A percentile compares a stretch with the other conserved stretches of the same genome.
Conservation (phyloP, 2,797 vertebrate genomes). For the Hipposideros larvatus region DNA sequence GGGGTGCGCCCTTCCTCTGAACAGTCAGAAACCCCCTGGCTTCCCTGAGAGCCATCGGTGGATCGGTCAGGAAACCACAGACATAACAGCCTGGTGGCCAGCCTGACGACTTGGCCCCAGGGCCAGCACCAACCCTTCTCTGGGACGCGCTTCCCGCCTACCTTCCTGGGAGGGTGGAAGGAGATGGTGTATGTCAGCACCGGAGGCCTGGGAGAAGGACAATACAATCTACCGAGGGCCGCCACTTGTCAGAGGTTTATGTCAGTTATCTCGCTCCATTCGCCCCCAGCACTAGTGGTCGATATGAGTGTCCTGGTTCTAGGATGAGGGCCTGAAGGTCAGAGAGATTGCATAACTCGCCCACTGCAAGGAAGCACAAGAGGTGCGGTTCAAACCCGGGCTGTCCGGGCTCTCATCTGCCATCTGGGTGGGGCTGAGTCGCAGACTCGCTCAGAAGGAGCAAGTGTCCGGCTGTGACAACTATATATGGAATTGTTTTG, state of each 20-base stretch:
- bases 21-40: neutral
- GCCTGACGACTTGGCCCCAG: fast-evolving
- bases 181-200: neutral
- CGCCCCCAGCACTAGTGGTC: neutral
- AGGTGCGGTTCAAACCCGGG: neutral
- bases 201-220: neutral
- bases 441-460: neutral
- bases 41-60: neutral
- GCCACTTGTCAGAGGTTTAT: fast-evolving
- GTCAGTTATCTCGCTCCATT: fast-evolving
- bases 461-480: neutral
- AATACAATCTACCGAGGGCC: neutral
- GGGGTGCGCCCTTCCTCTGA: neutral
- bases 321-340: neutral
- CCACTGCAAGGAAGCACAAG: neutral
- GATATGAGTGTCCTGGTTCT: neutral
- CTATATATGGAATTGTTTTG: too few species aligned
- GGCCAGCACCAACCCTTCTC: too few species aligned
- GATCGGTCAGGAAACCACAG: neutral
- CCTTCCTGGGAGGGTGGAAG: neutral
- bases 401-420: neutral
- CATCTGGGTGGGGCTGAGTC: too few species aligned
- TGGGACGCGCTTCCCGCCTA: neutral
- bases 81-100: neutral
- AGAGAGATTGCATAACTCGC: neutral